Conservation (phyloP, 2,113 vertebrate species). For the Sorex fumeus region DNA sequence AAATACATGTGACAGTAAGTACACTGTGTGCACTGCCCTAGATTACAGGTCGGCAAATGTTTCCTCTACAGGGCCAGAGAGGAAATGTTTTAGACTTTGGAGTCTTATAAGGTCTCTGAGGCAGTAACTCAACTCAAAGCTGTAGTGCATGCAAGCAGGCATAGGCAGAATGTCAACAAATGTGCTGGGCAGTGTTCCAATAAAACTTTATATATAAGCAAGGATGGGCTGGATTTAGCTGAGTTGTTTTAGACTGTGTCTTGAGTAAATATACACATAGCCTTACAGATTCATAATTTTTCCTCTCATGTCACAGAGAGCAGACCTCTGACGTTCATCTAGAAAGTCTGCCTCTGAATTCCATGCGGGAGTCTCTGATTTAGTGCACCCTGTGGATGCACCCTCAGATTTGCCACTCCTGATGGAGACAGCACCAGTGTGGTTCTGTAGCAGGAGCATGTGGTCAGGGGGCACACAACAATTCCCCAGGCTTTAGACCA, state of each 20-base stretch:
- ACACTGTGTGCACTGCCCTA: background rate
- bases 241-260: background rate
- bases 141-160: background rate
- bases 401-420: background rate
- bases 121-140: background rate
- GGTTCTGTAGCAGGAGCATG: background rate
- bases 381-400: background rate
- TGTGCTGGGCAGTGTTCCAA: background rate
- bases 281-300: background rate
- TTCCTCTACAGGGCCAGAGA: background rate
- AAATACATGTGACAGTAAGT: background rate
- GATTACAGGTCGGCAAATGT: background rate
- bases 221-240: background rate
- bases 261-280: background rate
- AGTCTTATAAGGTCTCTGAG: background rate
- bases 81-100: background rate
- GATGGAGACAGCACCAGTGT: background rate
- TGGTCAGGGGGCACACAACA: background rate
- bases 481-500: background rate
- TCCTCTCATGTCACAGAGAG: background rate
- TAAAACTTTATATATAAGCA: constrained; percentile 51
- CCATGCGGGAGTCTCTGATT: background rate
- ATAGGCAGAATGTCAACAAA: background rate
- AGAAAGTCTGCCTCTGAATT: background rate
- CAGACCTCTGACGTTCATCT: background rate